These are phyloP conservation scores for Psittacula cyanocephala DNA, from an alignment of 2,113 vertebrate genomes.

Conservation along the genomic window DNA sequence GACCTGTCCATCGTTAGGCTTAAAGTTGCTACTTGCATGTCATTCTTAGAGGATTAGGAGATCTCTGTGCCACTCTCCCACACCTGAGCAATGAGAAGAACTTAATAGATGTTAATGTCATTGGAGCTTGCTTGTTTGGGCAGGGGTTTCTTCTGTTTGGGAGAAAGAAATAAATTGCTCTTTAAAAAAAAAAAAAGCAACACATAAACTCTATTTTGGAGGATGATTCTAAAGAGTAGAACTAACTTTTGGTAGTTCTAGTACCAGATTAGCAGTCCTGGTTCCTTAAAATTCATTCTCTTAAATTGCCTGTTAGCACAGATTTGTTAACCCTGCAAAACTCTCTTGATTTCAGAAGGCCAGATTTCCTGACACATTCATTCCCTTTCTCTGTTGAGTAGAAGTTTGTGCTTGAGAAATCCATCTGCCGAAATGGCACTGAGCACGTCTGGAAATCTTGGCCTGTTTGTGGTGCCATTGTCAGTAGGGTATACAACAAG, in stretches of 20 bases:
- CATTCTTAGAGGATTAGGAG: not conserved
- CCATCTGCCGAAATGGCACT: not conserved
- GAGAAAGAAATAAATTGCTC: not conserved
- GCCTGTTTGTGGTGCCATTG: accelerated
- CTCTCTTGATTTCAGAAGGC: not conserved
- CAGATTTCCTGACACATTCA: not conserved
- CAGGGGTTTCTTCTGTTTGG: not conserved
- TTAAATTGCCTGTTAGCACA: not conserved
- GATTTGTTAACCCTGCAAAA: not conserved
- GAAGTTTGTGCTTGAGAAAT: not conserved
- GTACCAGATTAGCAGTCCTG: not conserved
- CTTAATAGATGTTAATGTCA: not conserved
- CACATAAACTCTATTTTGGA: not conserved
- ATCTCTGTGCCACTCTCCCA: accelerated
- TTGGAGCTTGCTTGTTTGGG: not conserved
- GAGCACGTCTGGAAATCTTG: accelerated
- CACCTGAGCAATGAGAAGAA: not conserved
- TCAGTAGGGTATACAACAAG: not conserved
- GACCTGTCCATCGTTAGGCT: accelerated
- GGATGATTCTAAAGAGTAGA: not conserved
- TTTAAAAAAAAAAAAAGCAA: not conserved
- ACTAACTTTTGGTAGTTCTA: not conserved
- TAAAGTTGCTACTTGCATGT: not conserved
- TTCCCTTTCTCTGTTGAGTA: not conserved
- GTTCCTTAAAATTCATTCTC: not conserved